Percentiles rank a stretch among this genome's conserved stretches.
These are phyloP conservation scores for Morelia viridis DNA, from an alignment of 2,797 vertebrate genomes.

Conservation along the genomic window DNA sequence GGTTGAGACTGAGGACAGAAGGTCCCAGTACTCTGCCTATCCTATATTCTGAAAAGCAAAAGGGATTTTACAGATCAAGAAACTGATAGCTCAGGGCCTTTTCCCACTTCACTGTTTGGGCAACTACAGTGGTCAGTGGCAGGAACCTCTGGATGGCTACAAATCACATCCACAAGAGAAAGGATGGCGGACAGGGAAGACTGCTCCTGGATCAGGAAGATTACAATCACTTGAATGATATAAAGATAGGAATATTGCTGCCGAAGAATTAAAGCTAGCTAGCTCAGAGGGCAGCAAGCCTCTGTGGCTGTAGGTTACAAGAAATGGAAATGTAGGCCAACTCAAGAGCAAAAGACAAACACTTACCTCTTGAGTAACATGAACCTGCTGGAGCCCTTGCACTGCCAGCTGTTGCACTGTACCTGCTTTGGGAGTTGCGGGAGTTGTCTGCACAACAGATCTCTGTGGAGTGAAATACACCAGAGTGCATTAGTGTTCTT, in stretches of 20 bases:
- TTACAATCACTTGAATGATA: not conserved
- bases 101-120: not conserved
- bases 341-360: not conserved
- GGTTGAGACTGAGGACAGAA: not conserved
- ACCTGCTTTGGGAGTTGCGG: constrained; percentile 82
- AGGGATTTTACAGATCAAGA: not conserved
- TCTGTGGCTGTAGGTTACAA: not conserved
- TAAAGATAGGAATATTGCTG: not conserved
- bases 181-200: not conserved
- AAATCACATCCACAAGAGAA: not conserved
- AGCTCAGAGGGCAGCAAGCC: not conserved
- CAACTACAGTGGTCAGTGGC: not conserved
- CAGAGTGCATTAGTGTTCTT: not conserved
- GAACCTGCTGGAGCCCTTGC: constrained; percentile 83
- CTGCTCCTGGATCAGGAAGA: not conserved
- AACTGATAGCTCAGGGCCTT: not conserved
- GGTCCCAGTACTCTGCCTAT: not conserved
- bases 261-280: not conserved
- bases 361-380: constrained; percentile 83
- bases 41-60: not conserved
- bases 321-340: not conserved
- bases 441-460: constrained; percentile 85
- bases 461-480: constrained; percentile 74
- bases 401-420: constrained; percentile 82
- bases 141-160: not conserved